Base-by-base conservation (phyloP, 2,797 vertebrate genomes). In the Astyanax mexicanus region DNA sequence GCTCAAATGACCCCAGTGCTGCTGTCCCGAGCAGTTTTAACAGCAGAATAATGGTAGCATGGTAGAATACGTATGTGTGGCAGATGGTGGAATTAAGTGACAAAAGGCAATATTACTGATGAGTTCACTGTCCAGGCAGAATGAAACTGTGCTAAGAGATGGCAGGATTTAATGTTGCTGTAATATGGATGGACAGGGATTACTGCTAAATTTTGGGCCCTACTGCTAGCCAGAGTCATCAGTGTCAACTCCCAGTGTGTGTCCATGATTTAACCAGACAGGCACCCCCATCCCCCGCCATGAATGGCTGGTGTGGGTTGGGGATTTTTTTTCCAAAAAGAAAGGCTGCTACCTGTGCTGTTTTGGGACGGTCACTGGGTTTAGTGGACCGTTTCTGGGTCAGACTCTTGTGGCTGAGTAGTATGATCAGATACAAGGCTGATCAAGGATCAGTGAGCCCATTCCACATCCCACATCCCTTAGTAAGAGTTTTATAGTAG, bases 131-230 rank as follows among this genome's bases (percentile, higher is more conserved):
- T 35, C 52, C 47, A 62, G 42, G 55, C n/a, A 57, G 62, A 55
- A 57, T 65, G 27, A 11, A 69, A 25, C 29, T 58, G 47, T 57
- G 11, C 38, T 27, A 19, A 21, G 47, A 55, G 64, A 74, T 64
- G 44, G 61, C 29, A 32, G 58, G 66, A 58, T 79, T 51, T 75
- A 66, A 64, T 64, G 37, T 61, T 45, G 55, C 54, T 72, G 8
- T 65, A 60, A 54, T 54, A 40, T 29, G 51, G 60, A 57, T 66
- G 69, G 69, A 61, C n/a, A 10, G 45, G 54, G 49, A 66, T 70
- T 70, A 74, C 51, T 27, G n/a, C 29, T 32, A 40, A 29, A 66
- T 72, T 44, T 58, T 19, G 15, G 40, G 57, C 47, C 21, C n/a
- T 9, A 19, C 49, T 52, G 21, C 49, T 23, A 58, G 60, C 44